phyloP scores from a whole-genome alignment of 2,113 vertebrate species.

The Alligator mississippiensis region DNA sequence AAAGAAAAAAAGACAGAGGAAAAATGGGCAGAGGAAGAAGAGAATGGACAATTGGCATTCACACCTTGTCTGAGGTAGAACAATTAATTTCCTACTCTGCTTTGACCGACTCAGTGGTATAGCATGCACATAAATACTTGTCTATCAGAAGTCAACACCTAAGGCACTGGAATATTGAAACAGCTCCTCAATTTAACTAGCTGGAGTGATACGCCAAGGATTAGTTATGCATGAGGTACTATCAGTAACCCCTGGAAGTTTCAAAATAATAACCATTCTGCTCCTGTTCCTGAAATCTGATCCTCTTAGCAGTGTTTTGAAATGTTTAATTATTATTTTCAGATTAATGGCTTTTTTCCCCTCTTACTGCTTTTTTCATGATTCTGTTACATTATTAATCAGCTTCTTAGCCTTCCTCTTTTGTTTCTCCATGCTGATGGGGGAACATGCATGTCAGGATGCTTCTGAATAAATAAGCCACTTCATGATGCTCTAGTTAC shows the following conservation, averaged over 20 bases:
- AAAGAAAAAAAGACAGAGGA: not conserved
- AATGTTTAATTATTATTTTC: slow-evolving; percentile 59
- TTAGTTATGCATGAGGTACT: slow-evolving; percentile 58
- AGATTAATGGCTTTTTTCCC: slow-evolving; percentile 4
- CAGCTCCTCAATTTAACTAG: slow-evolving; percentile 9
- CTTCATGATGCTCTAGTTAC: not conserved
- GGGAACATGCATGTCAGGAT: not conserved
- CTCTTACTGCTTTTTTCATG: not conserved
- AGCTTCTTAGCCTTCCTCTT: not conserved
- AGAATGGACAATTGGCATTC: slow-evolving; percentile 55
- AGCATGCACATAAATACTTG: slow-evolving; percentile 44
- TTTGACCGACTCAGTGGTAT: slow-evolving; percentile 17
- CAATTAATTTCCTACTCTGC: slow-evolving; percentile 66
- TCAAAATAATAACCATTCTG: slow-evolving; percentile 30
- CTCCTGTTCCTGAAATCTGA: slow-evolving; percentile 42
- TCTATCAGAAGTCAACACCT: slow-evolving; percentile 49
- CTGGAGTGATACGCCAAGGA: slow-evolving; percentile 14
- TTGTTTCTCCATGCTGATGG: not conserved
- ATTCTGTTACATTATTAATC: not conserved
- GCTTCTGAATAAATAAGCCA: not conserved
- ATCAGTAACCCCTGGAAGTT: slow-evolving; percentile 49
- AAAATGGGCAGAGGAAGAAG: rapidly evolving
- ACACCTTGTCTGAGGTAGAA: slow-evolving; percentile 27
- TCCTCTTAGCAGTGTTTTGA: slow-evolving; percentile 12
- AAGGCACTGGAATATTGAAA: slow-evolving; percentile 40